phyloP scores from a whole-genome alignment of 1,140 invertebrate genomes.

The Cyclargus thomasi region DNA sequence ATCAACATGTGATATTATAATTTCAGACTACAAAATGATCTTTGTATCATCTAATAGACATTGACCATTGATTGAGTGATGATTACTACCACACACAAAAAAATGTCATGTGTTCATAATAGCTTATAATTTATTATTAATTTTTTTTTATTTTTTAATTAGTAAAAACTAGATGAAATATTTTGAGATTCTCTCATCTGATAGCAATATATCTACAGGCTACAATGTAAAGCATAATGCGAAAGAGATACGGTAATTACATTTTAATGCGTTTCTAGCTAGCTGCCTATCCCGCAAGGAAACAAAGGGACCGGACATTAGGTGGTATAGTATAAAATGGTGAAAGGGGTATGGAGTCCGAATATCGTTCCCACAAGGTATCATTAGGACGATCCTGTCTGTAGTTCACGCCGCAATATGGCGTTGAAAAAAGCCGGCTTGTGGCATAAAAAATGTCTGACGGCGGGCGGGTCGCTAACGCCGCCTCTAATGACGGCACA shows the following conservation, averaged over 20 bases:
- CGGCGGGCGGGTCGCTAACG: constrained; percentile 59
- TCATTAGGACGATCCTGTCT: constrained; percentile 36
- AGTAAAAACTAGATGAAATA: too few relatives aligned
- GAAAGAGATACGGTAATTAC: neutral
- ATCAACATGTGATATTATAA: too few relatives aligned
- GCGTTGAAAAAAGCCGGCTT: constrained; percentile 47
- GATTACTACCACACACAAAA: too few relatives aligned
- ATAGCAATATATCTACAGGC: too few relatives aligned
- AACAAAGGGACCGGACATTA: constrained; percentile 2
- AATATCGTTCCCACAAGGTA: constrained; percentile 28
- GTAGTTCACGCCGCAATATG: constrained; percentile 45
- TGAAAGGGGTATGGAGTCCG: constrained; percentile 17
- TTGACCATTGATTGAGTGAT: too few relatives aligned
- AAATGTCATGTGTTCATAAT: too few relatives aligned
- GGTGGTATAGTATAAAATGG: neutral
- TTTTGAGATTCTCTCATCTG: too few relatives aligned
- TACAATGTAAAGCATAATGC: neutral
- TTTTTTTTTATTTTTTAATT: too few relatives aligned
- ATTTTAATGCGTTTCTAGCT: neutral
- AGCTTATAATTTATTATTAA: too few relatives aligned
- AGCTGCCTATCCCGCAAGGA: neutral
- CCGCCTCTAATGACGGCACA: constrained; percentile 63
- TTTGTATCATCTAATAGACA: too few relatives aligned
- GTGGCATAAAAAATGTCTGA: constrained; percentile 71
- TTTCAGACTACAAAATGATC: too few relatives aligned